phyloP scores from a whole-genome alignment of 2,888 invertebrate species.

The Suillia variegata region DNA sequence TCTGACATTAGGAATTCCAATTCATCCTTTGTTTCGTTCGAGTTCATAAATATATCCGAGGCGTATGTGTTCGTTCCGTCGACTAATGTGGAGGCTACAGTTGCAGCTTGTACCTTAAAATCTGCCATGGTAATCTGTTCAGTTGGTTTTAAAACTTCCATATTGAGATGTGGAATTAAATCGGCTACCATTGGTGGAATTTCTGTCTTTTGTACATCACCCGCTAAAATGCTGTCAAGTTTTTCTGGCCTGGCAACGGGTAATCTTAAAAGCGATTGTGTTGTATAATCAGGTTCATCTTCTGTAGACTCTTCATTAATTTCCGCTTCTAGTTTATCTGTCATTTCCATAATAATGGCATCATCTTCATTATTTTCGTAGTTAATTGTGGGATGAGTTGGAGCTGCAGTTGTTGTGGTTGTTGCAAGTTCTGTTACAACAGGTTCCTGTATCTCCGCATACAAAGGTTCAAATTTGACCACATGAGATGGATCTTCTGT shows the following conservation, averaged over 20 bases:
- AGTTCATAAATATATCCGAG: conserved; percentile 38
- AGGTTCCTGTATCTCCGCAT: conserved; percentile 47
- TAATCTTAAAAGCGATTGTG: conserved; percentile 24
- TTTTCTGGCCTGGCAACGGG: conserved; percentile 39
- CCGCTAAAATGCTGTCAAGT: conserved; percentile 32
- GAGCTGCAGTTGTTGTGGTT: conserved; percentile 16
- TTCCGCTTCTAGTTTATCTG: background rate
- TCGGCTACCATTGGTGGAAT: conserved; percentile 44
- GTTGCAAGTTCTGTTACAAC: conserved; percentile 39
- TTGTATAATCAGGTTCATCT: conserved; percentile 16
- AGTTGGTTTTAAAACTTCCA: conserved; percentile 43
- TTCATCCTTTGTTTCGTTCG: conserved; percentile 53
- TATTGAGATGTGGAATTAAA: conserved; percentile 44
- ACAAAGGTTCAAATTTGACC: conserved; percentile 46
- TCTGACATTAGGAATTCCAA: conserved; percentile 57
- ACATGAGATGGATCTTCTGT: conserved; percentile 32
- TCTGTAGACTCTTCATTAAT: background rate
- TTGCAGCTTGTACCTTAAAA: conserved; percentile 58
- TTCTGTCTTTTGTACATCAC: conserved; percentile 33
- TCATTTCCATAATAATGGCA: conserved; percentile 2
- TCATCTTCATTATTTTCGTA: conserved; percentile 11
- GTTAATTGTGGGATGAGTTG: conserved; percentile 18
- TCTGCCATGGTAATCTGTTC: conserved; percentile 55
- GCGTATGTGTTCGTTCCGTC: conserved; percentile 44
- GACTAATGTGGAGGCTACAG: conserved; percentile 57